These are phyloP conservation scores for Indicator indicator DNA, from an alignment of 2,113 vertebrate species.

Conservation along the genomic window DNA sequence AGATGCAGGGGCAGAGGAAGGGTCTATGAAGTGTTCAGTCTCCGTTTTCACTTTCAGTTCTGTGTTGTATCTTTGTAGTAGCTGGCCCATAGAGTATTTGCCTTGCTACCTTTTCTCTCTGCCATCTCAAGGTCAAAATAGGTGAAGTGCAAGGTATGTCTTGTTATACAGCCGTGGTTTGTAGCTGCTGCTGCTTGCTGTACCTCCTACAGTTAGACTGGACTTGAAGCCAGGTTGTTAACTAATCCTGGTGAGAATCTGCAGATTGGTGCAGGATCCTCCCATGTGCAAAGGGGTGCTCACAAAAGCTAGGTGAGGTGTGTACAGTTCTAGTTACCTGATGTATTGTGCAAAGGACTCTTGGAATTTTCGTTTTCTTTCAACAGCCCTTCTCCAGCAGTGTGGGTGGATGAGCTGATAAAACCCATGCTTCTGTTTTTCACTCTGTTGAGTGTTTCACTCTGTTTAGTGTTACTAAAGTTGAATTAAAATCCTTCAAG, in stretches of 20 bases:
- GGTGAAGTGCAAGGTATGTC: slow-evolving; percentile 16
- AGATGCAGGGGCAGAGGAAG: slow-evolving; percentile 31
- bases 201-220: neutral
- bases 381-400: neutral
- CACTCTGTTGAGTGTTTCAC: neutral
- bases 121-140: slow-evolving; percentile 42
- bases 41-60: slow-evolving; percentile 28
- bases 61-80: neutral
- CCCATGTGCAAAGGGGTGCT: neutral
- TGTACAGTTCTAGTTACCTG: neutral
- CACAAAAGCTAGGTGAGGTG: neutral
- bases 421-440: neutral
- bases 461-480: neutral
- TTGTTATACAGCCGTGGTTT: slow-evolving; percentile 6
- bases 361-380: neutral
- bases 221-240: slow-evolving; percentile 4
- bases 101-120: slow-evolving; percentile 2
- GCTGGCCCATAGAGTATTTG: neutral
- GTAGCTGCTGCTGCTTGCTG: slow-evolving; percentile 19
- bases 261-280: neutral
- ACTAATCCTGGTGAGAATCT: slow-evolving; percentile 8
- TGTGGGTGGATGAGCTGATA: neutral
- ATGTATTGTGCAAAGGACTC: neutral
- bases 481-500: neutral
- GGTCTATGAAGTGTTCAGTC: neutral